Base-by-base conservation (phyloP, 2,113 vertebrate species). In the Podarcis muralis region DNA sequence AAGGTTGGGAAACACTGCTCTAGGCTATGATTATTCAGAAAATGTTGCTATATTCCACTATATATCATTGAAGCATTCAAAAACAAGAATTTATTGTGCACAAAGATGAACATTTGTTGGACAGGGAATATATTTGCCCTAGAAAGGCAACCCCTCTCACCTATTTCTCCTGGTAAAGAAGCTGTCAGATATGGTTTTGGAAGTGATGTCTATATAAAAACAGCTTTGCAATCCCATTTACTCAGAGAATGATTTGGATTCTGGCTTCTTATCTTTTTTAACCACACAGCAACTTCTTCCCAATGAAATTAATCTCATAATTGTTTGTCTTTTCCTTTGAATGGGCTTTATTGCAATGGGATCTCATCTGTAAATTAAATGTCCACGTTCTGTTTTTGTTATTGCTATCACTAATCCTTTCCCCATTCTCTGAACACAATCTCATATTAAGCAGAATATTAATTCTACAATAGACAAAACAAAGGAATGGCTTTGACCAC, bases 391-490 rank as follows among this genome's bases (percentile, higher is more conserved):
- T 86, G 30, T 2, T 74, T 87, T 16, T 18, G 81, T 88, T 87
- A 3, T 35, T 89, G 68, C 5, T 87, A 5, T n/a, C 89, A 65
- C 5, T 91, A 90, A 90, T 48, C 20, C 13, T 1, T 91, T 83
- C 89, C 4, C n/a, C 92, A 18, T 77, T 82, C n/a, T 83, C 68
- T 86, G 90, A 93, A 85, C 6, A 90, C 0, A 0, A 85, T 85
- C 30, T 4, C 2, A 8, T 88, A 66, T 89, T 48, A 72, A 68
- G 5, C 30, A 88, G 13, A 40, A 9, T 6, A n/a, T 79, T 72
- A 22, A 78, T 80, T 91, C 25, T 86, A 68, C 88, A 80, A n/a
- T 0, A 71, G 18, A 37, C 30, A 80, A 76, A 88, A 76, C 2
- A 81, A 84, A 43, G 6, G 25, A 23, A 84, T 25, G 2, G 2